Conservation (phyloP, 2,888 invertebrate genomes). For the Thymelicus acteon region DNA sequence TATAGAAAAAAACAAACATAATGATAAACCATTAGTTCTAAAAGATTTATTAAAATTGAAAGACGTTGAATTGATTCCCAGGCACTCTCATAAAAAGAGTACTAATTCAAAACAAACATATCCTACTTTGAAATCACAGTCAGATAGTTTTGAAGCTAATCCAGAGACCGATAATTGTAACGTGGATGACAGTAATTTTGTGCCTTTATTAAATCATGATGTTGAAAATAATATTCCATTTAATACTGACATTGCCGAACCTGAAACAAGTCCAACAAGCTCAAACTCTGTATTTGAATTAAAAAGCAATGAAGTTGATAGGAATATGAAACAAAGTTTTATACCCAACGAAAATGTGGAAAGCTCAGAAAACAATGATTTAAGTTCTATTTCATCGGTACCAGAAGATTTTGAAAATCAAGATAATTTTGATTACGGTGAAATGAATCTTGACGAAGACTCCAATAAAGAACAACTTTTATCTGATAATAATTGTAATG, state of each 20-base stretch:
- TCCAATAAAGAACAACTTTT: neutral
- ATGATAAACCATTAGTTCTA: conserved; percentile 45
- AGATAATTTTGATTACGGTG: conserved; percentile 8
- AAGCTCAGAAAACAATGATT: neutral
- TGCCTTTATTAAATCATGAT: conserved; percentile 10
- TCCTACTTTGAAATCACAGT: conserved; percentile 22
- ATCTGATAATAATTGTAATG: neutral
- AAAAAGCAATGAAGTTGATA: neutral
- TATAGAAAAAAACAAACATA: conserved; percentile 11
- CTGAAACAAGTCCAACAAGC: neutral
- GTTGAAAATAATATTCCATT: neutral
- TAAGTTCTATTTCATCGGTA: conserved; percentile 9
- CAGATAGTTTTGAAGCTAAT: neutral
- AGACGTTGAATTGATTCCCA: conserved; percentile 56
- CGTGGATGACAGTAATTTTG: conserved; percentile 28
- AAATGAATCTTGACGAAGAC: neutral
- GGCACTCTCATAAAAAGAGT: conserved; percentile 34
- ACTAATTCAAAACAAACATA: conserved; percentile 8
- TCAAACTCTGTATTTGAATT: neutral
- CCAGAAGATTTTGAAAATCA: neutral
- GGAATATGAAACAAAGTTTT: neutral
- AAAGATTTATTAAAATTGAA: conserved; percentile 59
- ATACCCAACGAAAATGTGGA: neutral
- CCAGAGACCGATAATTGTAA: conserved; percentile 8
- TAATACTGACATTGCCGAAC: neutral